A percentile compares a stretch with the other conserved stretches of the same genome.
These are phyloP conservation scores for Zaprionus africanus DNA, from an alignment of 1,140 invertebrate species.

Conservation along the genomic window DNA sequence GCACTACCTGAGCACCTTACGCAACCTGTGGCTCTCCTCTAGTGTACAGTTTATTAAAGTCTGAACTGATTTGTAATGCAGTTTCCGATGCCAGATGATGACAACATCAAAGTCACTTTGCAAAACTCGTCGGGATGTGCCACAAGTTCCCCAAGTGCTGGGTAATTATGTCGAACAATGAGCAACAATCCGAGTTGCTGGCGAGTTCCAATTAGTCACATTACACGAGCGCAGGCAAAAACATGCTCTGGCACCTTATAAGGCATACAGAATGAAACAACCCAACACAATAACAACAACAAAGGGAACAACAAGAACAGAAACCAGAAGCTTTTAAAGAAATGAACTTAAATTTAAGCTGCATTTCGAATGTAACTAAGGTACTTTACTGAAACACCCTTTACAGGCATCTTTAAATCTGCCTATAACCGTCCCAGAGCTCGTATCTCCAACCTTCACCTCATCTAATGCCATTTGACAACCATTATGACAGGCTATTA, in stretches of 20 bases:
- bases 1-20: neutral
- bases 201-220: conserved; percentile 63
- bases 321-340: neutral
- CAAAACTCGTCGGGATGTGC: conserved; percentile 22
- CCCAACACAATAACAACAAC: conserved; percentile 20
- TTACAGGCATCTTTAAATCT: neutral
- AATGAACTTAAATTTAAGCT: neutral
- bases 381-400: neutral
- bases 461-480: conserved; percentile 28
- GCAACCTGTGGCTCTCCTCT: neutral
- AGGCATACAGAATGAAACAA: conserved; percentile 49
- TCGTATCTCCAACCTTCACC: neutral
- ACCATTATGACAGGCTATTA: conserved; percentile 41
- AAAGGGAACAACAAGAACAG: neutral
- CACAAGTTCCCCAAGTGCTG: conserved; percentile 33
- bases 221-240: conserved; percentile 54
- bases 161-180: conserved; percentile 66
- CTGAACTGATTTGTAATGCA: conserved; percentile 43
- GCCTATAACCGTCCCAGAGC: too few species aligned
- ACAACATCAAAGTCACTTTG: conserved; percentile 26
- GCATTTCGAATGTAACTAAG: neutral
- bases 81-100: neutral
- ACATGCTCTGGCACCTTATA: conserved; percentile 52
- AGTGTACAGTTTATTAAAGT: conserved; percentile 16
- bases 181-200: conserved; percentile 58